phyloP scores from a whole-genome alignment of 64 coral and sea anemone species.

The Exaiptasia diaphana region DNA sequence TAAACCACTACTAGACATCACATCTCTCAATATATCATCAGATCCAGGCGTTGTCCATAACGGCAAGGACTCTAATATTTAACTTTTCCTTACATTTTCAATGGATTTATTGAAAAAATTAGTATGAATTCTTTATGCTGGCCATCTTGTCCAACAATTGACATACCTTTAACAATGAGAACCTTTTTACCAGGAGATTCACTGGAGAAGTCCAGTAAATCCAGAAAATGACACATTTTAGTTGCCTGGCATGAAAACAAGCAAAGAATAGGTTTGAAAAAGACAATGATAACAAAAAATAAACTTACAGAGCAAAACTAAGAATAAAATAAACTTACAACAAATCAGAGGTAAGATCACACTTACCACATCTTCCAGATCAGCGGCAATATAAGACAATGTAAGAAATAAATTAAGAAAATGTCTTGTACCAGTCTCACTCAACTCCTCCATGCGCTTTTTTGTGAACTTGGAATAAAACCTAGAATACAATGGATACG shows the following conservation, averaged over 20 bases:
- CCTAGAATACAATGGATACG: conserved; percentile 37
- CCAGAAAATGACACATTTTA: conserved; percentile 95
- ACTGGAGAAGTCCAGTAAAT: conserved; percentile 71
- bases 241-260: conserved; percentile 42
- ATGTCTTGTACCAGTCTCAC: conserved; percentile 64
- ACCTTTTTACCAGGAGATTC: conserved; percentile 57
- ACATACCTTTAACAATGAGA: conserved; percentile 85
- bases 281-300: too few species aligned
- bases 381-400: conserved; percentile 75
- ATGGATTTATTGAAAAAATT: too few species aligned
- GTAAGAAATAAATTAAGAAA: conserved; percentile 87
- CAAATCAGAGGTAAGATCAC: neutral
- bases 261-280: neutral
- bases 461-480: conserved; percentile 99
- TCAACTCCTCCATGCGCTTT: conserved; percentile 87
- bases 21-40: too few species aligned
- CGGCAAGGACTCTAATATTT: too few species aligned
- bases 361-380: conserved; percentile 93
- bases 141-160: too few species aligned
- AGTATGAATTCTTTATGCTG: too few species aligned
- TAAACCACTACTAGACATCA: too few species aligned
- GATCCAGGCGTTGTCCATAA: too few species aligned
- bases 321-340: neutral
- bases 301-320: neutral
- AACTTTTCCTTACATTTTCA: too few species aligned